Evolutionary conservation across 2,113 vertebrate genomes (phyloP), one percentile per base, ranked within the genome.

Genomic region (Ammospiza nelsoni): DNA sequence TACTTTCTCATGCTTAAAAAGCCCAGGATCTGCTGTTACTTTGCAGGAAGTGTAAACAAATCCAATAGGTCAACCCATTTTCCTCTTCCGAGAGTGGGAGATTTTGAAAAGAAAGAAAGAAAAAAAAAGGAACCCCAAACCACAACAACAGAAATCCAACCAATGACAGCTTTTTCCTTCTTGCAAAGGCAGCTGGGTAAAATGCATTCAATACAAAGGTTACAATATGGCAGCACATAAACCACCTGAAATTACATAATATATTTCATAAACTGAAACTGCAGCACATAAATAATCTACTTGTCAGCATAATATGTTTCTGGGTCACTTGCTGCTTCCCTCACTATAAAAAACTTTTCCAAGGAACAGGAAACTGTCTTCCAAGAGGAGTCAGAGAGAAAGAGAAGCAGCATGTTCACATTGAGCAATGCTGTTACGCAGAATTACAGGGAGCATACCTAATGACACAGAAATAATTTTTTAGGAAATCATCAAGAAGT

Each of bases 191-290:
- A 33, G 11, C 79, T 20, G 20, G 11, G n/a, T 69, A 61, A 94
- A 93, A 79, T 11, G 11, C 41, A 58, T 71, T 72, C 49, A 48
- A 22, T 37, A 61, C 37, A 66, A 93, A 90, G 48, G 62, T 59
- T 63, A 63, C 33, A 61, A 15, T 75, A 29, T 25, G 49, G 23
- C 58, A 69, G 49, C 11, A 49, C 2, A 23, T 54, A 92, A 95
- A 68, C 49, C 46, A 83, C 43, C 37, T 87, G 46, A 93, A 94
- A 79, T 91, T 90, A 76, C 82, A 72, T 68, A 74, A 91, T 37
- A 2, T 9, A 24, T 94, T 93, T 91, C 84, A 83, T 68, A 75
- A 93, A 72, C 76, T 77, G 87, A 92, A 91, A 95, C 80, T 46
- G 39, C 20, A 58, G 65, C 73, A 33, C 6, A 17, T 74, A 66